phyloP scores from a whole-genome alignment of 2,888 invertebrate species.

The Epinotia ramella region DNA sequence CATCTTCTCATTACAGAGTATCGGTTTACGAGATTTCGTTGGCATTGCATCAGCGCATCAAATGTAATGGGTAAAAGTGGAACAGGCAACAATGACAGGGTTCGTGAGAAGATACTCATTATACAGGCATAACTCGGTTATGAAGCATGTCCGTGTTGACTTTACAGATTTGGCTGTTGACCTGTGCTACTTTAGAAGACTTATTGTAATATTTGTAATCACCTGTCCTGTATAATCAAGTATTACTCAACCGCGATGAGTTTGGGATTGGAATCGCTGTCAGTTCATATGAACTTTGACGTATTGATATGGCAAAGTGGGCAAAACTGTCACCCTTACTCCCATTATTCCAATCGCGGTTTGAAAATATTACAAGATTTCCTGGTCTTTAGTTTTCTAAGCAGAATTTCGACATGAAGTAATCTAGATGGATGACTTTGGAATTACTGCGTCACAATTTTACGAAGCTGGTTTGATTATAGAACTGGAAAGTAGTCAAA shows the following conservation, averaged over 20 bases:
- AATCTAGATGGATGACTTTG: too few relatives aligned
- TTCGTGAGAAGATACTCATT: slow-evolving; percentile 4
- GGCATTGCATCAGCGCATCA: slow-evolving; percentile 3
- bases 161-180: background rate
- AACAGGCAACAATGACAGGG: background rate
- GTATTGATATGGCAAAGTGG: too few relatives aligned
- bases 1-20: background rate
- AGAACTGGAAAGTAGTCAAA: background rate
- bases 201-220: background rate
- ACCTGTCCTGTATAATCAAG: background rate
- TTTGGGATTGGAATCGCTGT: too few relatives aligned
- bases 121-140: background rate
- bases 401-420: too few relatives aligned
- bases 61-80: slow-evolving; percentile 13
- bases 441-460: background rate
- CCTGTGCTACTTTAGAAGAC: background rate
- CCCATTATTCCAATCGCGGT: too few relatives aligned
- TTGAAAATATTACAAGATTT: too few relatives aligned
- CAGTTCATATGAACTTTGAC: too few relatives aligned
- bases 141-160: slow-evolving; percentile 1
- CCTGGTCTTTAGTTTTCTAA: too few relatives aligned
- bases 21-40: background rate
- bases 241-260: too few relatives aligned
- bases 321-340: too few relatives aligned
- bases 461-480: background rate